phyloP scores from a whole-genome alignment of 2,113 vertebrate genomes.

The Dicerorhinus sumatrensis region DNA sequence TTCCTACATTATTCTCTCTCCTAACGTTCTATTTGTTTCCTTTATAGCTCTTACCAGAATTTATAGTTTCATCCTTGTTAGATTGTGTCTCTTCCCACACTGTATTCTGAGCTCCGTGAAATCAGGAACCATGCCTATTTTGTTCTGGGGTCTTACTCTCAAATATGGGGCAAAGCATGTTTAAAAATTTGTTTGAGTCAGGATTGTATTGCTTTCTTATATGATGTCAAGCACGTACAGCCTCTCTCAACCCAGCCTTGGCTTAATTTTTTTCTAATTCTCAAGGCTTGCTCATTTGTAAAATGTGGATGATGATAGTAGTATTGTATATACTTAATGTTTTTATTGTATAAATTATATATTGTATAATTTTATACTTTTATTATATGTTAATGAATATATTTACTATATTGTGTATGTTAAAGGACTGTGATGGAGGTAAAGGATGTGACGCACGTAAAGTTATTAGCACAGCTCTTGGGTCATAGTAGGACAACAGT shows the following conservation, averaged over 20 bases:
- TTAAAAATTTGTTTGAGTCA: background rate
- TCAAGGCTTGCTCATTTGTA: background rate
- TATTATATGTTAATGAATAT: background rate
- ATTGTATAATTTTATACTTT: background rate
- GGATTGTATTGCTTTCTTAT: background rate
- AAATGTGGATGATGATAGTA: background rate
- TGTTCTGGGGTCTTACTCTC: background rate
- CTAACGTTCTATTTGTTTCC: background rate
- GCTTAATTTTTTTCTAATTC: background rate
- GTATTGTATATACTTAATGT: background rate
- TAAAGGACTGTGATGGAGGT: no score
- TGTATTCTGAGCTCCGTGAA: background rate
- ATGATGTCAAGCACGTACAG: background rate
- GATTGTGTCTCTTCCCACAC: background rate
- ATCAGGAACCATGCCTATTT: background rate
- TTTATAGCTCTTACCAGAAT: background rate
- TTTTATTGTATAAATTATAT: background rate
- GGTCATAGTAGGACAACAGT: fast-evolving
- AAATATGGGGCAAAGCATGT: background rate
- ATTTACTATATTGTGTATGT: background rate
- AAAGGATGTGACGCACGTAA: fast-evolving
- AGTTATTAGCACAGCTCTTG: background rate
- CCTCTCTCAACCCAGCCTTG: background rate
- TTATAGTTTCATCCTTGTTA: background rate
- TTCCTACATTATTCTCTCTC: background rate